A percentile compares a stretch with the other conserved stretches of the same genome.
Evolutionary conservation across 2,113 vertebrate genomes (phyloP).

Genomic region (Tursiops truncatus): DNA sequence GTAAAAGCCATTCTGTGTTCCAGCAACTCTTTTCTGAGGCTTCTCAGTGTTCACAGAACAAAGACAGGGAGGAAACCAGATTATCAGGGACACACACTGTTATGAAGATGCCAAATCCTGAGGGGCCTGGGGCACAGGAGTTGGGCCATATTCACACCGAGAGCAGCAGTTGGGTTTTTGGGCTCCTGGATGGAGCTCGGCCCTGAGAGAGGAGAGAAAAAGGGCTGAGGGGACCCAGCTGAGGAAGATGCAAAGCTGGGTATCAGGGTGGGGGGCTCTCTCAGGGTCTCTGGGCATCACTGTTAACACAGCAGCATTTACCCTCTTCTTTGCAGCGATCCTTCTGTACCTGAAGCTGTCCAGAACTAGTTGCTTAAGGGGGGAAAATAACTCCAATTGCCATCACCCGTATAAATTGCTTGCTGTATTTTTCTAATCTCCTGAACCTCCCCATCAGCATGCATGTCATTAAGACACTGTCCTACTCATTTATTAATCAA

Average conservation of each 20-base stretch:
- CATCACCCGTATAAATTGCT: background rate
- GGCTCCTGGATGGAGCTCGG: background rate
- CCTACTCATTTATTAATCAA: background rate
- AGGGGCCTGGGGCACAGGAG: background rate
- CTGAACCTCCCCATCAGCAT: background rate
- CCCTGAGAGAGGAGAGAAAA: background rate
- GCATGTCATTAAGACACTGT: background rate
- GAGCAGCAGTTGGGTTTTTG: background rate
- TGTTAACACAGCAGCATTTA: background rate
- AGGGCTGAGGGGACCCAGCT: background rate
- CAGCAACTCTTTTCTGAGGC: background rate
- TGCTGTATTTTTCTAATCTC: background rate
- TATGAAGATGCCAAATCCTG: background rate
- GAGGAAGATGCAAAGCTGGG: no score
- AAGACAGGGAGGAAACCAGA: background rate
- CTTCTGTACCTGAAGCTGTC: background rate
- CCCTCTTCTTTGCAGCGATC: background rate
- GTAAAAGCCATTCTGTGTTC: background rate
- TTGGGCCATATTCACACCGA: background rate
- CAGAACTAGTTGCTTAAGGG: background rate
- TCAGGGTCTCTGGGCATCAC: background rate
- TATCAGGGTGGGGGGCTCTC: accelerated
- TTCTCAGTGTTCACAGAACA: background rate
- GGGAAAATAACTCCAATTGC: background rate
- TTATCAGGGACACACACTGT: background rate